Base-by-base conservation (phyloP, 1,140 invertebrate genomes). In the Brachionus sp. region DNA sequence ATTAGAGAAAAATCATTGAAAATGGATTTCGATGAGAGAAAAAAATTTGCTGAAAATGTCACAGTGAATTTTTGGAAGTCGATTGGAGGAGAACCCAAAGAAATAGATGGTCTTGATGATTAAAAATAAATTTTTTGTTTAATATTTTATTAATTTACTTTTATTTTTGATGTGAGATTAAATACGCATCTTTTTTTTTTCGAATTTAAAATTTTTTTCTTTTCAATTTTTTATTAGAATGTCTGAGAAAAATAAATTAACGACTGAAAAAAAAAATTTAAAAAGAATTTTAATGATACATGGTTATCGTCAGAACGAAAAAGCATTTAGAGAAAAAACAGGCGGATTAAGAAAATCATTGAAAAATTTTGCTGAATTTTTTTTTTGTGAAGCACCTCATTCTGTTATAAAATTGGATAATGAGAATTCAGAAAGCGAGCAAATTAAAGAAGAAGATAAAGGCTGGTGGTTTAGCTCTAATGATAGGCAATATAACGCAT, bases 381-480 rank as follows among this genome's bases (percentile, higher is more conserved):
- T 77, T 10, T 84, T 64, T n/a, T 46, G 68, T 23, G 70, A 77
- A 37, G 25, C 83, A 42, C 53, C 70, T 39, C 70, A 64, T 68
- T 3, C 35, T 23, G 46, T 84, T 77, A 16, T 23, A 29, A 68
- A 46, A 29, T 33, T 13, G 77, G 46, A 77, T 0, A 37, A 33
- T 29, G 16, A 19, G n/a, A 35, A 44, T 23, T 62, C 6, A 23
- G 53, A 80, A 33, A 16, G 10, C 29, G n/a, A 46, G 5, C 70
- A 75, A 75, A 39, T 3, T 35, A 70, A 16, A 42, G 35, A 3
- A 37, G 68, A 70, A 23, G 66, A 83, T 25, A 50, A 37, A 62
- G 83, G 70, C 10, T 84, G 83, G 83, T 84, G 83, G 83, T 84
- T 84, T n/a, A 44, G 39, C 23, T 57, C 80, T 50, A 37, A 75